Percentiles rank a stretch among this genome's conserved stretches.
Evolutionary conservation across 2,113 vertebrate genomes (phyloP).

Genomic region (Lichenostomus cassidix): DNA sequence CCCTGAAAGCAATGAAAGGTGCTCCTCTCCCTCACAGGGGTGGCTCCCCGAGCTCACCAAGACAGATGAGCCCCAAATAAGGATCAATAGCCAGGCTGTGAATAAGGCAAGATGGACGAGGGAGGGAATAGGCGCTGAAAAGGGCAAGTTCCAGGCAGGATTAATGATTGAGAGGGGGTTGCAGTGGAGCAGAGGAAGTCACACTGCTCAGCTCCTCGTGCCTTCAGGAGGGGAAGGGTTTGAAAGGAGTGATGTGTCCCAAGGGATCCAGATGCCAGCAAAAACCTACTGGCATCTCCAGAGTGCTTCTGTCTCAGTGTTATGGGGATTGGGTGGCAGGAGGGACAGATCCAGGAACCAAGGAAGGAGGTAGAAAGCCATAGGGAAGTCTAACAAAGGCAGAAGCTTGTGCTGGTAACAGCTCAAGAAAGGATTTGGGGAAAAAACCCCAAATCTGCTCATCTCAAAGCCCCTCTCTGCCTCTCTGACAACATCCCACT

Average conservation of each 20-base stretch:
- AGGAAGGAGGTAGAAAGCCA: not conserved
- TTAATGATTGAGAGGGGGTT: not conserved
- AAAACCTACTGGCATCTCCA: not conserved
- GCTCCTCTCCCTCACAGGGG: not conserved
- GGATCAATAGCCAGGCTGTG: constrained; percentile 34
- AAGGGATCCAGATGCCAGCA: not conserved
- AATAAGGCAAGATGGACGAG: constrained; percentile 38
- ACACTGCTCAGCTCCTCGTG: not conserved
- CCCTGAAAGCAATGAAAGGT: not conserved
- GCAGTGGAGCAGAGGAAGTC: not conserved
- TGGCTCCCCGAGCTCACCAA: not conserved
- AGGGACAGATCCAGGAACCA: not conserved
- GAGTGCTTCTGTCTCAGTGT: not conserved
- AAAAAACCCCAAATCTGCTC: not conserved
- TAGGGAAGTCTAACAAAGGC: rapidly evolving
- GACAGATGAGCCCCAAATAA: constrained; percentile 8
- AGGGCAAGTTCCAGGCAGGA: constrained; percentile 40
- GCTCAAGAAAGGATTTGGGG: not conserved
- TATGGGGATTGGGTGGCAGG: not conserved
- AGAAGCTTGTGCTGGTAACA: not conserved
- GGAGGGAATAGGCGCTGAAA: constrained; percentile 55
- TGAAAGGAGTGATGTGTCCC: not conserved
- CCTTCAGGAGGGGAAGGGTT: not conserved
- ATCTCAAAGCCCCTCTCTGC: not conserved
- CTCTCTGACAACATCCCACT: not conserved